A percentile compares a stretch with the other conserved stretches of the same genome.
Conservation (phyloP, 2,113 vertebrate species). For the mouse (Mus musculus) region GRCm39 chr7:98239501-98240000, state of each 20-base stretch:
- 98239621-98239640: conserved; percentile 74
- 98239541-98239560: conserved; percentile 55
- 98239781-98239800: conserved; percentile 83
- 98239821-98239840: conserved; percentile 80
- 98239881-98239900: conserved; percentile 84
- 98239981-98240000: conserved; percentile 96
- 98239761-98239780: conserved; percentile 82
- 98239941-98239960: conserved; percentile 97
- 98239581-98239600: conserved; percentile 79
- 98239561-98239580: conserved; percentile 62
- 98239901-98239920: conserved; percentile 88
- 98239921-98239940: conserved; percentile 90
- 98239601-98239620: conserved; percentile 79
- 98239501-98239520: conserved; percentile 83
- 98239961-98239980: conserved; percentile 93
- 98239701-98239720: too few species aligned
- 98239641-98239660: conserved; percentile 70
- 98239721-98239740: too few species aligned
- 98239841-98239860: conserved; percentile 82
- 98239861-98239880: conserved; percentile 86
- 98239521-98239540: conserved; percentile 81
- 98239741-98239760: conserved; percentile 68
- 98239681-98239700: neutral
- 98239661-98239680: conserved; percentile 57
- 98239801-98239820: neutral